These are phyloP conservation scores for Camarhynchus parvulus DNA, from an alignment of 2,113 vertebrate genomes.

Conservation along the genomic window DNA sequence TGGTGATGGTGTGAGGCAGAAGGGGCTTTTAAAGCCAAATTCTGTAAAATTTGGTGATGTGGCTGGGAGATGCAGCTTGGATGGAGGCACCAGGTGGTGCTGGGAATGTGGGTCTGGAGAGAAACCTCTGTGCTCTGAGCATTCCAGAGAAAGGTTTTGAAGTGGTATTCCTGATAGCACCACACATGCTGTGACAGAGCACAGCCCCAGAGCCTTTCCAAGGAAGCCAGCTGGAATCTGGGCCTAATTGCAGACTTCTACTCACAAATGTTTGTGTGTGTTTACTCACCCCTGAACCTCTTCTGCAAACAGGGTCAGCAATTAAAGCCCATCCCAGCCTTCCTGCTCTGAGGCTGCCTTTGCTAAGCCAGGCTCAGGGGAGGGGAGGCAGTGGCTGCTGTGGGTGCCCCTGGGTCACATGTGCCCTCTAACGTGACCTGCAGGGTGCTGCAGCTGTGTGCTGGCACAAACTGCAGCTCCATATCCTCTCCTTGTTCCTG, in stretches of 20 bases:
- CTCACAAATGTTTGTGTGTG: not conserved
- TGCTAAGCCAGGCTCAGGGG: not conserved
- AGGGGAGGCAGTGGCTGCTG: not conserved
- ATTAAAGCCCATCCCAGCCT: not conserved
- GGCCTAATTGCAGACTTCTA: not conserved
- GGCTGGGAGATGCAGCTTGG: not conserved
- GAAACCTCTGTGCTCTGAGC: not conserved
- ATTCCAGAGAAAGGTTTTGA: not conserved
- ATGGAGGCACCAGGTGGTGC: not conserved
- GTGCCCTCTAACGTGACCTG: accelerated
- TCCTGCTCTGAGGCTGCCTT: not conserved
- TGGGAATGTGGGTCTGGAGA: not conserved
- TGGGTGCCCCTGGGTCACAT: accelerated
- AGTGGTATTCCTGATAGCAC: not conserved
- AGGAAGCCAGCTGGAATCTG: not conserved
- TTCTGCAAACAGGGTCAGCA: not conserved
- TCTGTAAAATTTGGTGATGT: not conserved
- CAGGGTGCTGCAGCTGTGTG: not conserved
- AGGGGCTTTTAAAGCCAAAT: not conserved
- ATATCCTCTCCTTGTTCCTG: not conserved
- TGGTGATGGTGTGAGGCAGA: not conserved
- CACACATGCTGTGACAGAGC: accelerated
- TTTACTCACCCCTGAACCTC: not conserved
- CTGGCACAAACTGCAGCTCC: not conserved
- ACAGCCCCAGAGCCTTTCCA: not conserved